A percentile compares a stretch with the other conserved stretches of the same genome.
phyloP scores from a whole-genome alignment of 2,113 vertebrate genomes.

The Callocephalon fimbriatum region DNA sequence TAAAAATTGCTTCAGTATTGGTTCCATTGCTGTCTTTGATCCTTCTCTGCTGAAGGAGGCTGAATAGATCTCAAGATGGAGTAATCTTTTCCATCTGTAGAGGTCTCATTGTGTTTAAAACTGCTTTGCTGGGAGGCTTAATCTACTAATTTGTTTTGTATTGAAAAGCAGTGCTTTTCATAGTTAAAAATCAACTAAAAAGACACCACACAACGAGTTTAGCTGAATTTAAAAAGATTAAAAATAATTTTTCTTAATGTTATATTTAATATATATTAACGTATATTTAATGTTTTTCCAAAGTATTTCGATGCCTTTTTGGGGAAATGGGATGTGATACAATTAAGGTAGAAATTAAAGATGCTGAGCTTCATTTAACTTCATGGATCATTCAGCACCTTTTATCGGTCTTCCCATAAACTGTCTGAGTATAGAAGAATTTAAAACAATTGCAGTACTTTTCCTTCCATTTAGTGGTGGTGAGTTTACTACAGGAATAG shows the following conservation, averaged over 20 bases:
- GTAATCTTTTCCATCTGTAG: background rate
- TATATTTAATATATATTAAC: background rate
- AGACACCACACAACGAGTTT: background rate
- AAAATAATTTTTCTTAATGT: rapidly evolving
- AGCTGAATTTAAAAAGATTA: background rate
- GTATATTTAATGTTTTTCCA: background rate
- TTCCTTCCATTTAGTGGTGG: background rate
- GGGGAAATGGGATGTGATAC: background rate
- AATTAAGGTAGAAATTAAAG: background rate
- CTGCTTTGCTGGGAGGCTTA: background rate
- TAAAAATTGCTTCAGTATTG: background rate
- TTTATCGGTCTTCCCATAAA: background rate
- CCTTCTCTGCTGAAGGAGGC: background rate
- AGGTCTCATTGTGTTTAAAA: background rate
- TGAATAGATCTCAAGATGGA: background rate
- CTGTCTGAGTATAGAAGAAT: background rate
- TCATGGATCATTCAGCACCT: background rate
- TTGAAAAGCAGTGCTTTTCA: background rate
- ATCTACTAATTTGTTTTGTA: background rate
- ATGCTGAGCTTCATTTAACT: background rate
- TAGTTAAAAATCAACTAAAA: background rate
- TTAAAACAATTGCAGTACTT: background rate
- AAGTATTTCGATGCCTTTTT: background rate
- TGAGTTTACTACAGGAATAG: background rate
- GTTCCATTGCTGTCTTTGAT: background rate